Percentiles rank a stretch among this genome's conserved stretches.
Conservation (phyloP, 2,888 invertebrate genomes). For the Apodemia hepburni region DNA sequence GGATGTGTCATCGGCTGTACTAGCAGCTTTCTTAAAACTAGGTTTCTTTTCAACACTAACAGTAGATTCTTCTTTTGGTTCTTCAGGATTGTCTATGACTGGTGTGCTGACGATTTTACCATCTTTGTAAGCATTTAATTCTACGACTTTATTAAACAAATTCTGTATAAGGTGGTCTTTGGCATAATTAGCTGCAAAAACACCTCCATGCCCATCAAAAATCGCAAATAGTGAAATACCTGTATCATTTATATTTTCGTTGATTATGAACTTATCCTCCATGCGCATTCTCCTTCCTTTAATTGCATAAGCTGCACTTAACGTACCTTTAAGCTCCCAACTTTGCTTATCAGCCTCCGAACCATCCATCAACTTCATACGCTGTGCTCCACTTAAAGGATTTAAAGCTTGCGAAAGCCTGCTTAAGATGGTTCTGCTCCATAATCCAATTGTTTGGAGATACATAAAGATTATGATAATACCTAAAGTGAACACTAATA, state of each 20-base stretch:
- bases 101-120: slow-evolving; percentile 69
- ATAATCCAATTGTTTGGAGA: slow-evolving; percentile 90
- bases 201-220: slow-evolving; percentile 97
- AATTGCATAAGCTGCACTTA: slow-evolving; percentile 93
- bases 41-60: slow-evolving; percentile 77
- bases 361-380: slow-evolving; percentile 76
- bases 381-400: slow-evolving; percentile 81
- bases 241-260: slow-evolving; percentile 91
- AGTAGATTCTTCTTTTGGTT: slow-evolving; percentile 58
- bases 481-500: slow-evolving; percentile 85
- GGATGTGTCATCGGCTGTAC: slow-evolving; percentile 80
- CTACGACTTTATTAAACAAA: slow-evolving; percentile 87
- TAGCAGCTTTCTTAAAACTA: slow-evolving; percentile 84
- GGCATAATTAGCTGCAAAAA: slow-evolving; percentile 96
- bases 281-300: slow-evolving; percentile 94
- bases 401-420: slow-evolving; percentile 84
- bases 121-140: slow-evolving; percentile 84
- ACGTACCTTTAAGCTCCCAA: slow-evolving; percentile 89
- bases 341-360: slow-evolving; percentile 78
- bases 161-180: slow-evolving; percentile 92
- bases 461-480: slow-evolving; percentile 88
- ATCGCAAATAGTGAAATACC: slow-evolving; percentile 94
- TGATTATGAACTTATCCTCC: slow-evolving; percentile 96
- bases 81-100: slow-evolving; percentile 52
- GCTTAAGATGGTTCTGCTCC: slow-evolving; percentile 88